Base-by-base conservation (phyloP, 2,113 vertebrate genomes). In the Pelecanoides urinatrix region DNA sequence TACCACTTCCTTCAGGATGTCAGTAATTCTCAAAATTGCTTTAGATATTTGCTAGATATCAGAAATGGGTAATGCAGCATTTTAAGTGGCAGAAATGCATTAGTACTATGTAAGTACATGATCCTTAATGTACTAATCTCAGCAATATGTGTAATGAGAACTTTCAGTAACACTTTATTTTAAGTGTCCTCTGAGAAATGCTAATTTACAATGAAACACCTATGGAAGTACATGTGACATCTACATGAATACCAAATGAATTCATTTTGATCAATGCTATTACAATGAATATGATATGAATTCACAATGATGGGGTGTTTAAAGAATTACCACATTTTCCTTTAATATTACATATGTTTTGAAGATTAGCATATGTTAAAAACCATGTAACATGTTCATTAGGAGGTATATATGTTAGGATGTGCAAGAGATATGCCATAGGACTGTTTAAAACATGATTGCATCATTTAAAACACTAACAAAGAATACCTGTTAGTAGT, bases 141-240 rank as follows among this genome's bases (percentile, higher is more conserved):
- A n/a, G 98, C 98, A 98, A 98, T 98, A 98, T 97, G 96, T 98
- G 98, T 98, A 98, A 98, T 98, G 97, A 98, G 98, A 98, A 98
- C 98, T 98, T 98, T 98, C 98, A 98, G 98, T 98, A 98, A 98
- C 98, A 98, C 98, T 98, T 97, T 98, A 98, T 97, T 98, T 98
- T 98, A 98, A 98, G 98, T 98, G 98, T 98, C 98, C 98, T 98
- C 97, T 98, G 98, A 98, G 98, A 98, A 98, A 98, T 98, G 98
- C 97, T 98, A 98, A 98, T 98, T 98, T 98, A 98, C 98, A 98
- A 86, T 97, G 98, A 98, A 98, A 98, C 98, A 98, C 98, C 98
- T 98, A 98, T 98, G 98, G 98, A 98, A 98, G 97, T 97, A 97
- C 97, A 97, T 98, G 97, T 98, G 98, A 98, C 98, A 98, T 98